Evolutionary conservation across 2,888 invertebrate genomes (phyloP), one percentile per base, ranked within the genome.

Genomic region (Cheilosia vernalis): DNA sequence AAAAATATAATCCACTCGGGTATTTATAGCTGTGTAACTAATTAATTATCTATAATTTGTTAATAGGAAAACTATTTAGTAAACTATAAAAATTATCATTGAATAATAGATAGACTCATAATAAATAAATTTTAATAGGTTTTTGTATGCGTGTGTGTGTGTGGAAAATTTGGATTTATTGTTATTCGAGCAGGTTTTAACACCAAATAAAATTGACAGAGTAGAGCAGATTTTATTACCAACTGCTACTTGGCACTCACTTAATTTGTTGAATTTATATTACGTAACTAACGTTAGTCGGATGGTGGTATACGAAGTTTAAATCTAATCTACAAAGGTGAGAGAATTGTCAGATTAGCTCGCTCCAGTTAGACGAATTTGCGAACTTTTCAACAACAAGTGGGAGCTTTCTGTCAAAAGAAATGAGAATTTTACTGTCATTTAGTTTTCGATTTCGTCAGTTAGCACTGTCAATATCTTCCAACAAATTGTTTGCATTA

Each of bases 101-200:
- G 21, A 19, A 10, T 19, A 67, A 15, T n/a, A 42, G 2, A 19
- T 19, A 13, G 33, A 3, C 33, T 33, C 4, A 24, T 24, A 60
- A 60, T 70, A 60, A 70, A 70, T 70, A 47, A 49, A 49, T 60
- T 70, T 60, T 60, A 58, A 24, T 49, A 15, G 47, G n/a, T 24
- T 27, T 47, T 2, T 5, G n/a, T 42, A 13, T 13, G 4, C 33
- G 2, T 0, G 37, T 37, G 37, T 37, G 37, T 37, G 37, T 37
- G 10, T 37, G 37, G 37, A 37, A 27, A 60, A 40, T 27, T 17
- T 51, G 33, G 13, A 70, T 70, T 51, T 49, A 70, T 51, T 49
- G 60, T 49, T 33, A 19, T 33, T 47, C 37, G n/a, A 69, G 24
- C 24, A 24, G 13, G 13, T 33, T 49, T 60, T 60, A 24, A 27